Evolutionary conservation across 2,888 invertebrate genomes (phyloP).

Genomic region (Deroplatys truncata): DNA sequence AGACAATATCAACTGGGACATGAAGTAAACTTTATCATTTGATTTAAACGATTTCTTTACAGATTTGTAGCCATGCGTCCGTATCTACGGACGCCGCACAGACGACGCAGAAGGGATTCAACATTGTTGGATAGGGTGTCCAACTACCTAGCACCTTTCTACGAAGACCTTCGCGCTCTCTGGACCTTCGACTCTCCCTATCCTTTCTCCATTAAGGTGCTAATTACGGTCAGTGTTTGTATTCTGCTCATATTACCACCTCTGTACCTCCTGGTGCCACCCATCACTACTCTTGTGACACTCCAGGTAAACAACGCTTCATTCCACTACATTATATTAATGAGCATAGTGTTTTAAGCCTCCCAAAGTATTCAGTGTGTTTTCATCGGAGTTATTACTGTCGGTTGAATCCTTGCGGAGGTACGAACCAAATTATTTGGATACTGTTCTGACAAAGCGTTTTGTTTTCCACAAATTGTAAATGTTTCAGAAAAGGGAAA

Average conservation of each 20-base stretch:
- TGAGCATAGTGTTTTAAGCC: neutral
- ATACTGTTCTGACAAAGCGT: too few relatives aligned
- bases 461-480: too few relatives aligned
- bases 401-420: too few relatives aligned
- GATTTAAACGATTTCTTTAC: too few relatives aligned
- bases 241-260: slow-evolving; percentile 6
- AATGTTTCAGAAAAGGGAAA: too few relatives aligned
- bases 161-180: neutral
- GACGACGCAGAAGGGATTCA: neutral
- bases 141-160: slow-evolving; percentile 12
- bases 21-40: too few relatives aligned
- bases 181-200: neutral
- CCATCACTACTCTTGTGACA: neutral
- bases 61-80: neutral
- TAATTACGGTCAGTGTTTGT: neutral
- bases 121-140: neutral
- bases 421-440: too few relatives aligned
- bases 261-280: slow-evolving; percentile 3
- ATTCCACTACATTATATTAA: slow-evolving; percentile 30
- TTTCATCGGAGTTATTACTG: too few relatives aligned
- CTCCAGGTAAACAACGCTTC: slow-evolving; percentile 4
- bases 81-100: neutral
- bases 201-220: slow-evolving; percentile 12
- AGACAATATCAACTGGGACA: too few relatives aligned
- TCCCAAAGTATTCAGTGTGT: too few relatives aligned